These are phyloP conservation scores for Polypedilum vanderplanki DNA, from an alignment of 1,140 invertebrate species.

Conservation along the genomic window DNA sequence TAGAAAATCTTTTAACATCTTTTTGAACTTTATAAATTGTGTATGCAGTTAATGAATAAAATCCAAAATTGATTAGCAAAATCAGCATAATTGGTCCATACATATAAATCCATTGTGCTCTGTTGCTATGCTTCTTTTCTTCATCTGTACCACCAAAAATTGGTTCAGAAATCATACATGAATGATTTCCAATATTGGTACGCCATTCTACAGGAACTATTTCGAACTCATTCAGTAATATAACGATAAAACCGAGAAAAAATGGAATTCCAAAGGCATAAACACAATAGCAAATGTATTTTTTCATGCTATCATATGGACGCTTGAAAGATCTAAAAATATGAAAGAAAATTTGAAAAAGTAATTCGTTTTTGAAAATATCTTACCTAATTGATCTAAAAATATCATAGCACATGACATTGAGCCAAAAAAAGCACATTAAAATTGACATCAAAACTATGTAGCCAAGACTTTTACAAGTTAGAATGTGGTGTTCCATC, in stretches of 20 bases:
- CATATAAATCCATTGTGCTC: not conserved
- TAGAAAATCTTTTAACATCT: not conserved
- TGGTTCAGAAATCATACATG: not conserved
- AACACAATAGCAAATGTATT: not conserved
- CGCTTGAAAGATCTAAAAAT: not conserved
- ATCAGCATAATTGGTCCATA: not conserved
- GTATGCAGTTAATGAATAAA: not conserved
- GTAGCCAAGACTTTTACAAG: not conserved
- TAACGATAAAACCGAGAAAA: not conserved
- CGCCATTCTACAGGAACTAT: not conserved
- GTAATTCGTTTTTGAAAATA: not conserved
- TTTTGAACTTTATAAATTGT: not conserved
- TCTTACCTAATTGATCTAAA: not conserved
- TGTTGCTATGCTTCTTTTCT: not conserved
- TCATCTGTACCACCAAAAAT: too few relatives aligned
- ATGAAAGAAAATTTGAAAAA: not conserved
- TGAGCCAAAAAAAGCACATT: not conserved
- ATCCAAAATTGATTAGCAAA: not conserved
- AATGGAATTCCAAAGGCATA: not conserved
- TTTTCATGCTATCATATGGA: not conserved
- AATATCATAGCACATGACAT: not conserved
- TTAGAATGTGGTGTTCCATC: not conserved
- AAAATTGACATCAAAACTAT: not conserved
- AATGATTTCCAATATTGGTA: not conserved
- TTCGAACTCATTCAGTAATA: not conserved